These are phyloP conservation scores for Drosophila prolongata DNA, from an alignment of 2,888 invertebrate species.

Conservation along the genomic window DNA sequence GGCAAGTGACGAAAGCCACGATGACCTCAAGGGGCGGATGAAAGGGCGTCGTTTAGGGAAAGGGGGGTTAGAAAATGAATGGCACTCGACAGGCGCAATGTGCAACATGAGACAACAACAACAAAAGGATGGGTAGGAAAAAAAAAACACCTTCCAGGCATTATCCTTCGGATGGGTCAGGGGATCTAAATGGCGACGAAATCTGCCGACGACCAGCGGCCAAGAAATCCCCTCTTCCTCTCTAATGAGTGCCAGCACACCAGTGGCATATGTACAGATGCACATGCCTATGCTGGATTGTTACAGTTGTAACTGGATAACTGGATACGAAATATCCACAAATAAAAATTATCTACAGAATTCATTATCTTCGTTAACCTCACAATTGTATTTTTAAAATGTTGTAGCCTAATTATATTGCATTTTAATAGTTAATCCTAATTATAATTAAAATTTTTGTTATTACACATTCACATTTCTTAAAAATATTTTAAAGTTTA, in stretches of 20 bases:
- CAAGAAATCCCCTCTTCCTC: slow-evolving; percentile 27
- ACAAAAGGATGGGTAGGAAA: slow-evolving; percentile 14
- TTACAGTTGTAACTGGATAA: slow-evolving; percentile 6
- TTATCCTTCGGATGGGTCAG: slow-evolving; percentile 11
- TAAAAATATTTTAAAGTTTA: too few species aligned
- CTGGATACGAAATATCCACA: background rate
- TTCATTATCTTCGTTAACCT: background rate
- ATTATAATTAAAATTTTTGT: too few species aligned
- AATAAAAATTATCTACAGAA: too few species aligned
- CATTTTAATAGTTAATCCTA: too few species aligned
- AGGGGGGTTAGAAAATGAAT: slow-evolving; percentile 58
- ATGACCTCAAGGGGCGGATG: slow-evolving; percentile 60
- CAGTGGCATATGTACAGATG: background rate
- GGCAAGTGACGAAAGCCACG: slow-evolving; percentile 66
- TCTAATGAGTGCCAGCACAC: slow-evolving; percentile 29
- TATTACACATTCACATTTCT: too few species aligned
- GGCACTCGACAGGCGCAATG: slow-evolving; percentile 73
- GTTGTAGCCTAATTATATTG: too few species aligned
- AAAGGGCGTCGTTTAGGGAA: slow-evolving; percentile 1
- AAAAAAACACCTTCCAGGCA: slow-evolving; percentile 36
- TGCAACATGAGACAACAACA: slow-evolving; percentile 65
- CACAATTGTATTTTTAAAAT: background rate
- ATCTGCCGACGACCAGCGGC: slow-evolving; percentile 37
- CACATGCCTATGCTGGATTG: slow-evolving; percentile 8
- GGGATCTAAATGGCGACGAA: slow-evolving; percentile 25